Percentiles rank a stretch among this genome's conserved stretches.
phyloP scores from a whole-genome alignment of 2,888 invertebrate genomes.

The Diarsia mendica region DNA sequence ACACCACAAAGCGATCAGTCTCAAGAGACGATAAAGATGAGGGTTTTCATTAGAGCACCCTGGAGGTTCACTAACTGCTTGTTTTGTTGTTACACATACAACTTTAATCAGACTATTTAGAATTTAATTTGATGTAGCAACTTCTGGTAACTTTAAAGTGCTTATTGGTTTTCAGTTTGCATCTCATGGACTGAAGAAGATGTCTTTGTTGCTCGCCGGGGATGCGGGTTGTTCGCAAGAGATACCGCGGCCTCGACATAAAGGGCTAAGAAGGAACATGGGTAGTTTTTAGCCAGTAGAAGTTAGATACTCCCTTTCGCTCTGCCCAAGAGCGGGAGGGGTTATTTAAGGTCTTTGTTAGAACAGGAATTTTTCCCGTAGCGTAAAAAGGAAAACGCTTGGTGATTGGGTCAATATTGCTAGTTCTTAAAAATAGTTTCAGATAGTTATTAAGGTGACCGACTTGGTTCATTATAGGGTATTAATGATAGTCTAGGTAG shows the following conservation, averaged over 20 bases:
- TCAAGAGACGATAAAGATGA: constrained; percentile 65
- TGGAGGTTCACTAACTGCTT: constrained; percentile 40
- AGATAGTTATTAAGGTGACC: not conserved
- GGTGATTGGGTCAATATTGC: not conserved
- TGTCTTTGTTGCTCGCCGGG: not conserved
- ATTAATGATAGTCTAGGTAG: not conserved
- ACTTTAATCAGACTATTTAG: constrained; percentile 38
- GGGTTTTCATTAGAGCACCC: constrained; percentile 60
- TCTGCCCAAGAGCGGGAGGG: too few relatives aligned
- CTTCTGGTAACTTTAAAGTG: not conserved
- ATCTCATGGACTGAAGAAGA: not conserved
- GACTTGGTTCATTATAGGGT: not conserved
- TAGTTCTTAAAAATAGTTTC: not conserved
- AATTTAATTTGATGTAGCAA: constrained; percentile 15
- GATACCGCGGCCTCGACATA: too few relatives aligned
- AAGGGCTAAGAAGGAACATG: too few relatives aligned
- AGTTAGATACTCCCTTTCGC: too few relatives aligned
- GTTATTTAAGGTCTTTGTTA: not conserved
- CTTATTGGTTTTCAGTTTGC: not conserved
- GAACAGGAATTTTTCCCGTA: not conserved
- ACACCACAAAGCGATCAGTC: constrained; percentile 68
- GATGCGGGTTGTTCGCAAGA: too few relatives aligned
- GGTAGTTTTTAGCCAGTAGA: too few relatives aligned
- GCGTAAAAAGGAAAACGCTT: not conserved
- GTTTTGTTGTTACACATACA: constrained; percentile 42